Percentiles rank a stretch among this genome's conserved stretches.
Conservation (phyloP, 2,113 vertebrate genomes). For the Pyrgilauda ruficollis region DNA sequence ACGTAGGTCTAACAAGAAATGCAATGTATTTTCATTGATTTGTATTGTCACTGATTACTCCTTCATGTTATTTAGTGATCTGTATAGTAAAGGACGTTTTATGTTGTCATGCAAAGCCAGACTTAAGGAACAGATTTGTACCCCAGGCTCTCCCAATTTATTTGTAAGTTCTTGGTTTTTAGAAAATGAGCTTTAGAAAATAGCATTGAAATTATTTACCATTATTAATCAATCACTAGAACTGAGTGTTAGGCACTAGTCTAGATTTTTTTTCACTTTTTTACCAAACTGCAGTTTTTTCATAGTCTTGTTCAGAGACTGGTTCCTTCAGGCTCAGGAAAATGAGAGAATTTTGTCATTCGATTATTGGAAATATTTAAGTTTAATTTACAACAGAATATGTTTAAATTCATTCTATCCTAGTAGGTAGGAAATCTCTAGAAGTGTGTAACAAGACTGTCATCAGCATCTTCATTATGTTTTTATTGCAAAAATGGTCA, state of each 20-base stretch:
- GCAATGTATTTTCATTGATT: conserved; percentile 75
- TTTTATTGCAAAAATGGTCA: neutral
- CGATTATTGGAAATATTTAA: neutral
- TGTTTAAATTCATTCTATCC: neutral
- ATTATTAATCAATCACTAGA: neutral
- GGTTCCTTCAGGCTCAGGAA: neutral
- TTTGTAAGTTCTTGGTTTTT: conserved; percentile 12
- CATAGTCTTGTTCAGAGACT: neutral
- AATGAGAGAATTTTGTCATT: neutral
- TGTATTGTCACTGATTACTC: conserved; percentile 52
- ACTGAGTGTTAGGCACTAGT: neutral
- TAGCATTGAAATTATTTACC: conserved; percentile 24
- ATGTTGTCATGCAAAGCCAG: conserved; percentile 78
- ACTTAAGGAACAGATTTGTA: conserved; percentile 72
- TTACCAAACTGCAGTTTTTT: neutral
- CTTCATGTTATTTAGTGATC: conserved; percentile 54
- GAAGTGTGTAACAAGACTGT: neutral
- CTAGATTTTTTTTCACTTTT: neutral
- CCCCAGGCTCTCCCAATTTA: neutral
- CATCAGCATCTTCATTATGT: neutral
- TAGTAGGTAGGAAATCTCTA: neutral
- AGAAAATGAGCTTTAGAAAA: neutral
- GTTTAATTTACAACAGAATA: conserved; percentile 1
- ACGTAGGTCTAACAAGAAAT: conserved; percentile 69
- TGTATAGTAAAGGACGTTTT: conserved; percentile 72